A percentile compares a stretch with the other conserved stretches of the same genome.
These are phyloP conservation scores for Neocrepidodera transversa DNA, from an alignment of 2,888 invertebrate genomes.

Conservation along the genomic window DNA sequence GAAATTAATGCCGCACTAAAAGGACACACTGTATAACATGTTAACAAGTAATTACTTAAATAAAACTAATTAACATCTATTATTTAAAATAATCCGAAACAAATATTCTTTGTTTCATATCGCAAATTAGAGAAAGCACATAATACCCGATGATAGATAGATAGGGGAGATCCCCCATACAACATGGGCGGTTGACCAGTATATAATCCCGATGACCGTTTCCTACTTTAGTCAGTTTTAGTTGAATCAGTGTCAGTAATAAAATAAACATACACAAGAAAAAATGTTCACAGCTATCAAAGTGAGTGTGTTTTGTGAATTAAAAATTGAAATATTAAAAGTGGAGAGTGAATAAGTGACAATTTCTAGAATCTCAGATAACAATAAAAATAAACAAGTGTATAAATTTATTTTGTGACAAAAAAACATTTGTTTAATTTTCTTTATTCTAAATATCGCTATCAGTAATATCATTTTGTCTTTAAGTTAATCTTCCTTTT, in stretches of 20 bases:
- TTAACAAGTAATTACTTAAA: no score
- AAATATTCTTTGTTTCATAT: conserved; percentile 13
- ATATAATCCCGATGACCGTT: conserved; percentile 34
- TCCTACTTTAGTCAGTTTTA: conserved; percentile 33
- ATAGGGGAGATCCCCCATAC: conserved; percentile 30
- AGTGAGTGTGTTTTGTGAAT: conserved; percentile 35
- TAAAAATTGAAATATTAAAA: no score
- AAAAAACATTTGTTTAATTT: no score
- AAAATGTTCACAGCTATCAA: conserved; percentile 31
- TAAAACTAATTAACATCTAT: conserved; percentile 9
- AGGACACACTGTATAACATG: no score
- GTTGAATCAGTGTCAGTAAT: conserved; percentile 22
- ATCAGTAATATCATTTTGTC: no score
- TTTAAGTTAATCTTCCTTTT: no score
- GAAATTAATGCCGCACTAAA: no score
- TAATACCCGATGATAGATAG: conserved; percentile 20
- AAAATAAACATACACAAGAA: conserved; percentile 19
- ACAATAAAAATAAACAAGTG: no score
- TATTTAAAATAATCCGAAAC: conserved; percentile 6
- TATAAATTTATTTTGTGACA: no score
- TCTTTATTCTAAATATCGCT: no score
- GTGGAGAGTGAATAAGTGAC: no score
- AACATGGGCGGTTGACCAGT: conserved; percentile 12
- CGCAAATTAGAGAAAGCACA: conserved; percentile 35
- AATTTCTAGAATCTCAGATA: no score